Evolutionary conservation across 2,888 invertebrate species (phyloP), one percentile per base, ranked within the genome.

Genomic region (Parasteatoda lunata): DNA sequence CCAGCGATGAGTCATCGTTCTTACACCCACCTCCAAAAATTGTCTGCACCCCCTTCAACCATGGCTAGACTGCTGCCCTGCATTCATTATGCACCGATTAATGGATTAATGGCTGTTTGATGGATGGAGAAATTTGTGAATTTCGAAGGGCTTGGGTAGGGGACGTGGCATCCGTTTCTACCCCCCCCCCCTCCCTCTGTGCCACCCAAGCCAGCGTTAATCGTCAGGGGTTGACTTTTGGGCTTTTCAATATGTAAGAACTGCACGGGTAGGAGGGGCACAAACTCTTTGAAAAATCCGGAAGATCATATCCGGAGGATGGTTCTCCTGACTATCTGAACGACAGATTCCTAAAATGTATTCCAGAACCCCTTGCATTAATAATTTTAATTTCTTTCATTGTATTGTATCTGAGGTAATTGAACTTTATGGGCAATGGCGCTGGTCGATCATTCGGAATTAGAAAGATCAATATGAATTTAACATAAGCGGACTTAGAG

Each of bases 61-160:
- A 30, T 15, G 15, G 51, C 72, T 48, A 13, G 30, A 52, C n/a
- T 51, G 72, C 73, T 49, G 30, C 70, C 82, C 82, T 5, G 70
- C 79, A 85, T 85, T 85, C 84, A 79, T 85, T 79, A 75, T 85
- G 84, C 84, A 85, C 79, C 84, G 84, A 85, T 85, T 85, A 85
- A 85, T 85, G 79, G 84, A 85, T 85, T 85, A 85, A 85, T 85
- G 84, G 84, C 65, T 70, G 69, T 79, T 85, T 79, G 84, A 85
- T 85, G 84, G 84, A 85, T 85, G 84, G 84, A 84, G 78, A 84
- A 84, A 84, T 77, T 77, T 73, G 76, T 65, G n/a, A 72, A 47
- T n/a, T 47, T 49, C 52, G 77, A 30, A 68, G 30, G 66, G 47
- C 51, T 7, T 71, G 65, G 72, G 47, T 11, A 11, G 49, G 71